These are phyloP conservation scores for Drosophila vallismaia DNA, from an alignment of 2,888 invertebrate species.

Conservation along the genomic window DNA sequence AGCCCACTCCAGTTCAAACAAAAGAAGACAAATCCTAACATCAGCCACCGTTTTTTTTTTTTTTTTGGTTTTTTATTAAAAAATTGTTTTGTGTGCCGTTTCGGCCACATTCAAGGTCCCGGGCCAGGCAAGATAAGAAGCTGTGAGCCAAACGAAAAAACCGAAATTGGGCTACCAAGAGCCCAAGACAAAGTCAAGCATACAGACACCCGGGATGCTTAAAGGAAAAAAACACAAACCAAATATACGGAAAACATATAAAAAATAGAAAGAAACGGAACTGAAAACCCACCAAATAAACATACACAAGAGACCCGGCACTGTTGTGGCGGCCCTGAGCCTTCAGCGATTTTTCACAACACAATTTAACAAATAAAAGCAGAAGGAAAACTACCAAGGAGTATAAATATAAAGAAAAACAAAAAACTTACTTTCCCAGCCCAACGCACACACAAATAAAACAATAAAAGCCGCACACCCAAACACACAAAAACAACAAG, in stretches of 20 bases:
- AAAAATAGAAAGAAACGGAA: slow-evolving; percentile 20
- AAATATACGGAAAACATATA: slow-evolving; percentile 11
- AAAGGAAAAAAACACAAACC: slow-evolving; percentile 15
- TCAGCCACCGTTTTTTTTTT: slow-evolving; percentile 40
- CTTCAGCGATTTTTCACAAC: slow-evolving; percentile 75
- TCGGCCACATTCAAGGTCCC: slow-evolving; percentile 48
- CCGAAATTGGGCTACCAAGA: slow-evolving; percentile 74
- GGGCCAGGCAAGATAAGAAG: slow-evolving; percentile 45
- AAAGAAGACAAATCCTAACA: not conserved
- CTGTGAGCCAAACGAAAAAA: slow-evolving; percentile 65
- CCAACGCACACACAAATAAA: slow-evolving; percentile 75
- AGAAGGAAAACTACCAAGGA: slow-evolving; percentile 44
- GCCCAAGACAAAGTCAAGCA: slow-evolving; percentile 58
- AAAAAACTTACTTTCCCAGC: slow-evolving; percentile 59
- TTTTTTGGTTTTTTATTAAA: slow-evolving; percentile 53
- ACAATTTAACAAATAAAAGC: slow-evolving; percentile 77
- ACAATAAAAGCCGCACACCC: slow-evolving; percentile 70
- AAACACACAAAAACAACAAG: slow-evolving; percentile 59
- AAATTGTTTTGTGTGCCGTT: slow-evolving; percentile 39
- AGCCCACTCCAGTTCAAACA: slow-evolving; percentile 1
- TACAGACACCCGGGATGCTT: slow-evolving; percentile 49
- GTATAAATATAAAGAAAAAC: slow-evolving; percentile 32
- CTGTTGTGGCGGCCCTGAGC: slow-evolving; percentile 51
- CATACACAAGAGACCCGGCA: slow-evolving; percentile 38
- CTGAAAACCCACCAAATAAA: slow-evolving; percentile 25